Evolutionary conservation across 1,140 invertebrate species (phyloP).

Genomic region (Philotrypesis tridentata): DNA sequence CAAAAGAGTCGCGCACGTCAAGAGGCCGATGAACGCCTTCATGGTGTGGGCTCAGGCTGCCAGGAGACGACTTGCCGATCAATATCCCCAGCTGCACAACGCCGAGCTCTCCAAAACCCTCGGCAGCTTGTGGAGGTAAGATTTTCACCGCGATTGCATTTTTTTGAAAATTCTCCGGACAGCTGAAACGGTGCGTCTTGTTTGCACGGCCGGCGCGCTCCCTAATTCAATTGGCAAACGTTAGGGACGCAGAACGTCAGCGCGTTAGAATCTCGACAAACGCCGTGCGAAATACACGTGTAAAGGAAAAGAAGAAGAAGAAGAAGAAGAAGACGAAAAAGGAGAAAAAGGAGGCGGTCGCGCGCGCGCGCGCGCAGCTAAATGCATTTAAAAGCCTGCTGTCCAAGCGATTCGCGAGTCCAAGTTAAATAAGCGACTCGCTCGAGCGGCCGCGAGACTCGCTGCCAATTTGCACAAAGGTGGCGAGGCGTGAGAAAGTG

Average conservation of each 20-base stretch:
- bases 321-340: neutral
- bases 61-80: slow-evolving; percentile 88
- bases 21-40: slow-evolving; percentile 96
- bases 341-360: neutral
- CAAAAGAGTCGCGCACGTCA: slow-evolving; percentile 94
- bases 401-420: slow-evolving; percentile 30
- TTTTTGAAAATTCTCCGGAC: too few species aligned
- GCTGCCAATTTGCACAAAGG: slow-evolving; percentile 93
- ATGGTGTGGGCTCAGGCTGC: slow-evolving; percentile 98
- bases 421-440: slow-evolving; percentile 23
- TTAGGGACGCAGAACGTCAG: neutral
- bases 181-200: too few species aligned
- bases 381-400: slow-evolving; percentile 34
- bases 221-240: neutral
- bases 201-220: too few species aligned
- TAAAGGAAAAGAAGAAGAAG: neutral
- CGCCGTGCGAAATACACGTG: too few species aligned
- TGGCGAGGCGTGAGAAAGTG: slow-evolving; percentile 73
- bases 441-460: slow-evolving; percentile 8
- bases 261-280: neutral
- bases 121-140: slow-evolving; percentile 94
- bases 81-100: slow-evolving; percentile 93
- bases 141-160: neutral
- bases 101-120: slow-evolving; percentile 94
- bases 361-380: neutral